Percentiles rank a stretch among this genome's conserved stretches.
These are phyloP conservation scores for Furcula furcula DNA, from an alignment of 2,888 invertebrate species.

Conservation along the genomic window DNA sequence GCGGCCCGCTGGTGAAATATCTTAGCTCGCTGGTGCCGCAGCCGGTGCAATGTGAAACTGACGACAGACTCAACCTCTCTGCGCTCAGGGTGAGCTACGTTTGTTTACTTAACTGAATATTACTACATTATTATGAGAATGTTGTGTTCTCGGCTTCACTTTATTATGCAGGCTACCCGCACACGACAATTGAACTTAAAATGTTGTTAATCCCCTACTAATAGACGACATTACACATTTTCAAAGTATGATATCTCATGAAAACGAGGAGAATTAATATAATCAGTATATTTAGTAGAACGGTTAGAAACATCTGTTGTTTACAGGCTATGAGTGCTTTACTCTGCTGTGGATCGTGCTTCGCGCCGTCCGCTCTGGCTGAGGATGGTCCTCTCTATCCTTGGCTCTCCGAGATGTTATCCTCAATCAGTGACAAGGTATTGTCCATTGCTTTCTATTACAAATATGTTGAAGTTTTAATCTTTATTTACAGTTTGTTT, in stretches of 20 bases:
- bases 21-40: slow-evolving; percentile 77
- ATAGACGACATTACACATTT: not conserved
- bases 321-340: slow-evolving; percentile 97
- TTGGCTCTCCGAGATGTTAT: slow-evolving; percentile 95
- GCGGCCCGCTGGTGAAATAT: slow-evolving; percentile 91
- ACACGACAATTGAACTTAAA: too few species aligned
- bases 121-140: too few species aligned
- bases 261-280: not conserved
- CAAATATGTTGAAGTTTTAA: too few species aligned
- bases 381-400: slow-evolving; percentile 97
- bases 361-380: slow-evolving; percentile 90
- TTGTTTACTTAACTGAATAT: too few species aligned
- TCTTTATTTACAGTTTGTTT: not conserved
- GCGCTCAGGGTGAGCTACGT: slow-evolving; percentile 77
- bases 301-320: not conserved
- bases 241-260: not conserved
- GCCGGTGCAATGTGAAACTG: slow-evolving; percentile 59
- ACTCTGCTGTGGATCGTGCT: slow-evolving; percentile 97
- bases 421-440: slow-evolving; percentile 93
- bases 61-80: slow-evolving; percentile 83
- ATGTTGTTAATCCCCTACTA: too few species aligned
- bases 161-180: too few species aligned
- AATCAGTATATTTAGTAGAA: too few species aligned
- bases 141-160: too few species aligned
- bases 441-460: not conserved